Base-by-base conservation (phyloP, 1,140 invertebrate genomes). In the Lordiphosa mommai region DNA sequence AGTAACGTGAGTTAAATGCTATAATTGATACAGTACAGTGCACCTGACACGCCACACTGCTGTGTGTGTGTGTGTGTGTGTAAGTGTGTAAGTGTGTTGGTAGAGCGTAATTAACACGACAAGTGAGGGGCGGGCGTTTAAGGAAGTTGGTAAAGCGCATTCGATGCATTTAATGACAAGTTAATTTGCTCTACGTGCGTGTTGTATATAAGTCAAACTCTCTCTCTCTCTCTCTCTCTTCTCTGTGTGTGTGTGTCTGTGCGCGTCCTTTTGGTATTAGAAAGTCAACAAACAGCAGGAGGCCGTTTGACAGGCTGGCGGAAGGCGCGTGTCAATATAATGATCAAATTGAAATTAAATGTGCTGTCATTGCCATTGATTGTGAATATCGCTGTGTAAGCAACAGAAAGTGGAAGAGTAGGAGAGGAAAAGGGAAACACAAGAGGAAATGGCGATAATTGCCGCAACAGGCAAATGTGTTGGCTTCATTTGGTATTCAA, bases 151-250 rank as follows among this genome's bases (percentile, higher is more conserved):
- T 52, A 44, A 66, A 61, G 51, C 33, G 49, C 72, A 43, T 50
- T 57, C 72, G 60, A 72, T 77, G 72, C 72, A 72, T 67, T 79
- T 79, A 68, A 72, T 77, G 72, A 79, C 72, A 61, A 71, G 49
- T 79, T 79, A 79, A 77, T 72, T 76, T 67, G 57, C 49, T 14
- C 44, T 32, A 10, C 47, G 30, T 29, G 17, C 9, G 20, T 20
- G 4, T 23, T 32, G 6, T 23, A 9, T 44, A 6, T 6, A 23
- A 23, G 23, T 20, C 6, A 40, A 12, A 23, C 5, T 44, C 16
- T 30, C 33, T 55, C 30, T 5, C 61, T 37, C 13, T 12, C 12
- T 37, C 12, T 37, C 3, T 13, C 13, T 3, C 7, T 1, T 27
- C 16, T 13, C 17, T 50, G 36, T 43, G 33, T 41, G 44, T 58